Evolutionary conservation across 2,888 invertebrate species (phyloP).

Genomic region (Catocala sponsa): DNA sequence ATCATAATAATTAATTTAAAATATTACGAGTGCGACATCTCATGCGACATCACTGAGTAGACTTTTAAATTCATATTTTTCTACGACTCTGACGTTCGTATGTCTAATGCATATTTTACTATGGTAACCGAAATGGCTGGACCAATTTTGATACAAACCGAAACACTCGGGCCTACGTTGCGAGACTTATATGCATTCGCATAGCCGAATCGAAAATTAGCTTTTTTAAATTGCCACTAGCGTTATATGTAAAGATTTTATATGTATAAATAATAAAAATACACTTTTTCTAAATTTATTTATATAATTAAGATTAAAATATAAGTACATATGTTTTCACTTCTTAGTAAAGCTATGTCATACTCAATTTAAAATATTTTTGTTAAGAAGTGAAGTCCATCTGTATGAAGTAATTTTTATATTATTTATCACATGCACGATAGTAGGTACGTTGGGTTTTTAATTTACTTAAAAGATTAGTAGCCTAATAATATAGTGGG

Average conservation of each 20-base stretch:
- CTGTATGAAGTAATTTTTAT: constrained; percentile 1
- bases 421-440: neutral
- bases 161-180: neutral
- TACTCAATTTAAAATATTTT: constrained; percentile 9
- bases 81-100: neutral
- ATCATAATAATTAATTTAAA: too few relatives aligned
- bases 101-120: neutral
- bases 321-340: constrained; percentile 2
- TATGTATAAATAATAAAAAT: constrained; percentile 33
- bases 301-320: constrained; percentile 12
- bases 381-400: neutral
- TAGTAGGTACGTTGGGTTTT: too few relatives aligned
- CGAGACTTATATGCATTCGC: neutral
- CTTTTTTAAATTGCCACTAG: constrained; percentile 56
- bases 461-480: too few relatives aligned
- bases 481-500: too few relatives aligned
- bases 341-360: neutral
- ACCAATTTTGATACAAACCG: constrained; percentile 5
- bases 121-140: constrained; percentile 5
- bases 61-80: neutral
- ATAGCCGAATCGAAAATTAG: constrained; percentile 1
- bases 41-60: too few relatives aligned
- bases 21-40: too few relatives aligned
- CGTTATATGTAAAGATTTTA: constrained; percentile 37
- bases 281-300: constrained; percentile 27